Evolutionary conservation across 2,113 vertebrate species (phyloP), one percentile per base, ranked within the genome.

Genomic region (Hippoglossus stenolepis): DNA sequence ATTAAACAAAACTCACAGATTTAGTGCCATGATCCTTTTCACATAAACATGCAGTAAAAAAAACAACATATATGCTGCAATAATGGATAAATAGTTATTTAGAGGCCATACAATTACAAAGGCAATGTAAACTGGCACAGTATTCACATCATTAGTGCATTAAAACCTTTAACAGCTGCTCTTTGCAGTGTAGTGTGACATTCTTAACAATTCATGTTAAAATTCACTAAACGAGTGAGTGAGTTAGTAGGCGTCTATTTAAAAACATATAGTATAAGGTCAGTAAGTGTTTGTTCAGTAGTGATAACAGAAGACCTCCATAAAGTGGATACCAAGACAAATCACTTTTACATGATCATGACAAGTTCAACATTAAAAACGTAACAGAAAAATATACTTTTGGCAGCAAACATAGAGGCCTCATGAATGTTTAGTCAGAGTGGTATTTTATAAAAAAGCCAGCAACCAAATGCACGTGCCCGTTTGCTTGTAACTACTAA

Each of bases 141-240:
- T 81, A 51, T 82, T 82, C 62, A 70, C 45, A 67, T n/a, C 54
- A 75, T 89, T 90, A 92, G 90, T 91, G 77, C 86, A 90, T 88
- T 76, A 49, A 68, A 73, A 74, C 49, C 26, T 35, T 38, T 21
- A 72, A 80, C 75, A 87, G 84, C 68, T 82, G 73, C 77, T 83
- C 59, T 63, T 85, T 70, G 79, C 54, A 58, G 67, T 69, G 24
- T 63, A 77, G 45, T 11, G 28, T 57, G 45, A 69, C 61, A 58
- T 57, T 51, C 24, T 14, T 13, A 73, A 77, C 35, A 73, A 62
- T 51, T 75, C 5, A 49, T 10, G 35, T 57, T 67, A 69, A 21
- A 47, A 81, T 12, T 65, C 17, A 72, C 15, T 65, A 53, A 21
- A 69, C 9, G 54, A 59, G 73, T 31, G 20, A 78, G 40, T 80